Conservation (phyloP, 2,888 invertebrate species). For the Aporophyla nigra region DNA sequence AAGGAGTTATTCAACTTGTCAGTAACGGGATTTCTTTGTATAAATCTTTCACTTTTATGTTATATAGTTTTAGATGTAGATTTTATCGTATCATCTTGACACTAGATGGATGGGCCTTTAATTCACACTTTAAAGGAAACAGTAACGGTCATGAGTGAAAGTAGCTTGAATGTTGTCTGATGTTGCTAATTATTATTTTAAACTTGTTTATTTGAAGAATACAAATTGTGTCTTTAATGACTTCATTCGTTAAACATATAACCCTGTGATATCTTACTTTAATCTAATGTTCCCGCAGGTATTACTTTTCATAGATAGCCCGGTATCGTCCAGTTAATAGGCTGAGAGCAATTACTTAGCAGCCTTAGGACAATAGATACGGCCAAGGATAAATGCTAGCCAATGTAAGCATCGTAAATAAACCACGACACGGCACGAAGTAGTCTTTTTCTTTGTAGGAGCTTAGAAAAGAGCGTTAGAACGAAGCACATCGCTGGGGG, state of each 20-base stretch:
- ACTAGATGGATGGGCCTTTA: constrained; percentile 58
- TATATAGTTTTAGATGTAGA: constrained; percentile 63
- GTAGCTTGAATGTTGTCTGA: constrained; percentile 32
- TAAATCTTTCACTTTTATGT: constrained; percentile 68
- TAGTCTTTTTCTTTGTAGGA: constrained; percentile 79
- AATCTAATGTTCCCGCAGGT: constrained; percentile 36
- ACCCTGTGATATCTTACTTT: constrained; percentile 15
- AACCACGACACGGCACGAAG: constrained; percentile 76
- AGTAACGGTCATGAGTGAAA: constrained; percentile 71
- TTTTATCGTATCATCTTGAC: constrained; percentile 64
- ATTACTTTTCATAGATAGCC: constrained; percentile 47
- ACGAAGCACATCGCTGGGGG: constrained; percentile 83
- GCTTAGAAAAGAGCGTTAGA: constrained; percentile 87
- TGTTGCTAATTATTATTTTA: constrained; percentile 6
- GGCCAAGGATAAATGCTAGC: constrained; percentile 78
- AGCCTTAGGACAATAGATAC: constrained; percentile 74
- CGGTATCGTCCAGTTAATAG: constrained; percentile 56
- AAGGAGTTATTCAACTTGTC: constrained; percentile 61
- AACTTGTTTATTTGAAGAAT: constrained; percentile 20
- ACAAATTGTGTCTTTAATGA: constrained; percentile 20
- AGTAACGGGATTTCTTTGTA: constrained; percentile 63
- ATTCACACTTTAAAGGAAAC: constrained; percentile 67
- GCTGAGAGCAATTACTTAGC: constrained; percentile 59
- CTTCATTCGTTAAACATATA: constrained; percentile 17
- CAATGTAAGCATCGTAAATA: constrained; percentile 84